Conservation (phyloP, 2,888 invertebrate genomes). For the Ceriagrion tenellum region DNA sequence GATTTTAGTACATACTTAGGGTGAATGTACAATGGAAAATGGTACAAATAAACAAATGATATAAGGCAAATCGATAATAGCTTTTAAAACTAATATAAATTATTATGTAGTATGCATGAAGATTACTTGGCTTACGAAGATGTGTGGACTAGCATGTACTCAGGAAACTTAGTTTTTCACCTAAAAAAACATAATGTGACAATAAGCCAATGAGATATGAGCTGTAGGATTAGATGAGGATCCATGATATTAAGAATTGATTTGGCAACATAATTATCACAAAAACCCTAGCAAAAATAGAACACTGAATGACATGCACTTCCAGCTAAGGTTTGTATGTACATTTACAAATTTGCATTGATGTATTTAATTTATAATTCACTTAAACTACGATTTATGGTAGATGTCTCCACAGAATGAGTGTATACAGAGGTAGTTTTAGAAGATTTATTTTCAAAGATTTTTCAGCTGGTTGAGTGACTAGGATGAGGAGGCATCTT, state of each 20-base stretch:
- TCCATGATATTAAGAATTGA: background rate
- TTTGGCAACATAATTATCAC: background rate
- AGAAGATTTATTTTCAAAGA: background rate
- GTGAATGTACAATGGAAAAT: background rate
- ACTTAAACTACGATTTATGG: background rate
- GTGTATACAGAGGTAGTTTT: background rate
- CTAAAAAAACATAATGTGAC: background rate
- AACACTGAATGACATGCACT: background rate
- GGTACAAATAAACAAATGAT: background rate
- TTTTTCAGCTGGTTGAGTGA: background rate
- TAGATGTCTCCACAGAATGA: slow-evolving; percentile 1
- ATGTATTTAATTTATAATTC: background rate
- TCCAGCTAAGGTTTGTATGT: background rate
- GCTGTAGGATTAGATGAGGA: background rate
- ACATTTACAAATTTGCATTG: background rate
- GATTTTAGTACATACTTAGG: background rate
- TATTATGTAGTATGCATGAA: background rate
- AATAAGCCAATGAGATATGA: background rate
- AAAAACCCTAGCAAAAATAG: background rate
- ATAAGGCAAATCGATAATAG: too few relatives aligned
- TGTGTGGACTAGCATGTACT: too few relatives aligned
- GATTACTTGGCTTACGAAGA: too few relatives aligned
- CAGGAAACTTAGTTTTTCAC: too few relatives aligned
- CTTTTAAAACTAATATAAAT: background rate
- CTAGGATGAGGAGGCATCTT: background rate